Percentiles rank a stretch among this genome's conserved stretches.
These are phyloP conservation scores for Myopa tessellatipennis DNA, from an alignment of 2,888 invertebrate species.

Conservation along the genomic window DNA sequence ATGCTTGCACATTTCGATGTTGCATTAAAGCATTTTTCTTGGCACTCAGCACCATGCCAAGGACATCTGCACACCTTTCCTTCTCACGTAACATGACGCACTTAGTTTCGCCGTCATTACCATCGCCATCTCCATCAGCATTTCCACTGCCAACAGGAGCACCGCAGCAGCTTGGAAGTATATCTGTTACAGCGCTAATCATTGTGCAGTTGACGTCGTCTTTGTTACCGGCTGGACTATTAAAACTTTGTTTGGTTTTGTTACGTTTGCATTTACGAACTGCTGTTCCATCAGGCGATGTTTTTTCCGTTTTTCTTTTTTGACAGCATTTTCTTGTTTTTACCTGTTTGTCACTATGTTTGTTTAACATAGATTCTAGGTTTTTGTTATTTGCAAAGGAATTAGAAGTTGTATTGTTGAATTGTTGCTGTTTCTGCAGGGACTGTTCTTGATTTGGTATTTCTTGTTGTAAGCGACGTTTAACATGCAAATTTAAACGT, in stretches of 20 bases:
- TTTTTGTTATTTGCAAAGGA: slow-evolving; percentile 45
- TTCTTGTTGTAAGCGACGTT: slow-evolving; percentile 63
- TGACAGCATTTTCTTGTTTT: slow-evolving; percentile 59
- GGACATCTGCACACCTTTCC: slow-evolving; percentile 62
- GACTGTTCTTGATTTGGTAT: slow-evolving; percentile 38
- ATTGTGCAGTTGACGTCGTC: slow-evolving; percentile 43
- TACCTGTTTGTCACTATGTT: slow-evolving; percentile 38
- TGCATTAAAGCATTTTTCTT: slow-evolving; percentile 63
- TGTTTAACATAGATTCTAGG: slow-evolving; percentile 21
- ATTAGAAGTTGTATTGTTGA: slow-evolving; percentile 11
- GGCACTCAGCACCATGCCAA: slow-evolving; percentile 60
- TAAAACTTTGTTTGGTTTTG: slow-evolving; percentile 50
- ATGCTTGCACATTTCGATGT: slow-evolving; percentile 61
- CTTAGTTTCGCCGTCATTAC: slow-evolving; percentile 47
- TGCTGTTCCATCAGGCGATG: not conserved
- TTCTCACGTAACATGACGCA: slow-evolving; percentile 55
- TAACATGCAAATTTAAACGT: slow-evolving; percentile 63
- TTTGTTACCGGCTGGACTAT: slow-evolving; percentile 36
- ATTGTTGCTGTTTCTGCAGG: slow-evolving; percentile 42
- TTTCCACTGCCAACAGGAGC: slow-evolving; percentile 38
- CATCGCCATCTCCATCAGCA: slow-evolving; percentile 53
- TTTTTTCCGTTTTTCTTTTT: slow-evolving; percentile 54
- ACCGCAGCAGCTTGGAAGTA: slow-evolving; percentile 30
- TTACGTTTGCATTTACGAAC: slow-evolving; percentile 46
- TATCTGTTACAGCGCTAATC: slow-evolving; percentile 37